phyloP scores from a whole-genome alignment of 2,888 invertebrate genomes.

The Drosophila diplacantha region DNA sequence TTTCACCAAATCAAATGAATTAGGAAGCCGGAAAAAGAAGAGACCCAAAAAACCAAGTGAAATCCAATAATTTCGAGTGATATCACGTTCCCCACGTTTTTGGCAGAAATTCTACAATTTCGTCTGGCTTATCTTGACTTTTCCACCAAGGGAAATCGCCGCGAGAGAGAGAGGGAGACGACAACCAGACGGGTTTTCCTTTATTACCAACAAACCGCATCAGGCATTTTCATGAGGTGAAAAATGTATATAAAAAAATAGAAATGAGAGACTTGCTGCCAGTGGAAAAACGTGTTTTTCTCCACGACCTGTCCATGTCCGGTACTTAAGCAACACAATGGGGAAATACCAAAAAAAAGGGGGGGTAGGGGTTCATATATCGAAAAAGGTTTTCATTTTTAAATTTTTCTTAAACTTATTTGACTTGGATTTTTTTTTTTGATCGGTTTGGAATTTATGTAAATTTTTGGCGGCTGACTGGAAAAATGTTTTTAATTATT shows the following conservation, averaged over 20 bases:
- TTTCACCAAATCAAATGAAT: conserved; percentile 4
- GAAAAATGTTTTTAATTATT: conserved; percentile 12
- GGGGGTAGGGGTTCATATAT: conserved; percentile 15
- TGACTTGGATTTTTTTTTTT: background rate
- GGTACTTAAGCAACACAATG: conserved; percentile 64
- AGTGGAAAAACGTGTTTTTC: conserved; percentile 57
- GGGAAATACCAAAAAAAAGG: conserved; percentile 21
- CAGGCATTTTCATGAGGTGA: conserved; percentile 24
- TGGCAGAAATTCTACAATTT: conserved; percentile 48
- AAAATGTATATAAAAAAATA: conserved; percentile 2
- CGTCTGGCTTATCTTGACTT: conserved; percentile 15
- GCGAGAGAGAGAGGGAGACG: background rate
- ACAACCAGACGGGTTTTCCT: conserved; percentile 25
- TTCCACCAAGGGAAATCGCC: conserved; percentile 22
- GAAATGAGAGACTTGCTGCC: conserved; percentile 9
- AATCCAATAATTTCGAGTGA: conserved; percentile 30
- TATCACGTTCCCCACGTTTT: conserved; percentile 61
- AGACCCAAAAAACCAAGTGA: conserved; percentile 9
- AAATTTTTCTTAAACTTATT: background rate
- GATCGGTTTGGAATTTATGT: conserved; percentile 12
- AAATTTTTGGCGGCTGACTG: conserved; percentile 22
- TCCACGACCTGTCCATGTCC: conserved; percentile 64
- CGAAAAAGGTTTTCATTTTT: conserved; percentile 15
- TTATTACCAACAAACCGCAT: conserved; percentile 12
- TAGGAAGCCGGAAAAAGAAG: background rate